Conservation (phyloP, 2,113 vertebrate genomes). For the Zapornia atra region DNA sequence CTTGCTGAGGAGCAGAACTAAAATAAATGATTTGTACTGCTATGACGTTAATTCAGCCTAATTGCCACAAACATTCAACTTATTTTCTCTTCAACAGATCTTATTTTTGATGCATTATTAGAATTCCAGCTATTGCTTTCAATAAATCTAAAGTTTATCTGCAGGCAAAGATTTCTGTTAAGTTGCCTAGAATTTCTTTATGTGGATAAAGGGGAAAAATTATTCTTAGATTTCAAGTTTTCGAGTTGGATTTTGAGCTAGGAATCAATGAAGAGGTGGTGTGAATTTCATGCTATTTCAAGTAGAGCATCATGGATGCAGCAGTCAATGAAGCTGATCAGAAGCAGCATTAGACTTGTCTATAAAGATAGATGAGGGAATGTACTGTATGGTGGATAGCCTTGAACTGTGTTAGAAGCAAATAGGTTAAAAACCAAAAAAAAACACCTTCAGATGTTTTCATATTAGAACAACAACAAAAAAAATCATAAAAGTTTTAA, state of each 20-base stretch:
- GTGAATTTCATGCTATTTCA: conserved; percentile 27
- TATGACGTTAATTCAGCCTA: background rate
- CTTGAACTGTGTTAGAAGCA: background rate
- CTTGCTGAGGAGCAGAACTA: background rate
- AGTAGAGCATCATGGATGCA: background rate
- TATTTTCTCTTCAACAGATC: background rate
- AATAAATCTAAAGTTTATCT: background rate
- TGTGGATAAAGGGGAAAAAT: background rate
- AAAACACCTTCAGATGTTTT: background rate
- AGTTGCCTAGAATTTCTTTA: background rate
- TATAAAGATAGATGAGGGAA: conserved; percentile 10
- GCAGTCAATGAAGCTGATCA: conserved; percentile 6
- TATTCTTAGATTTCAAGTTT: background rate
- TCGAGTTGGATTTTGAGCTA: background rate
- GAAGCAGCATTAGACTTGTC: background rate
- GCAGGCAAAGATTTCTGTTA: background rate
- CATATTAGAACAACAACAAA: background rate
- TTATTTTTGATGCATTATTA: background rate
- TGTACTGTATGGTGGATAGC: background rate
- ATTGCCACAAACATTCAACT: background rate
- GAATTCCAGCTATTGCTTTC: background rate
- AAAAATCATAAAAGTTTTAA: background rate
- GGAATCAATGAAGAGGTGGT: background rate
- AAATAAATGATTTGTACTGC: background rate
- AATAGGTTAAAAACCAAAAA: background rate